Conservation (phyloP, 2,888 invertebrate genomes). For the Eurytoma californica region DNA sequence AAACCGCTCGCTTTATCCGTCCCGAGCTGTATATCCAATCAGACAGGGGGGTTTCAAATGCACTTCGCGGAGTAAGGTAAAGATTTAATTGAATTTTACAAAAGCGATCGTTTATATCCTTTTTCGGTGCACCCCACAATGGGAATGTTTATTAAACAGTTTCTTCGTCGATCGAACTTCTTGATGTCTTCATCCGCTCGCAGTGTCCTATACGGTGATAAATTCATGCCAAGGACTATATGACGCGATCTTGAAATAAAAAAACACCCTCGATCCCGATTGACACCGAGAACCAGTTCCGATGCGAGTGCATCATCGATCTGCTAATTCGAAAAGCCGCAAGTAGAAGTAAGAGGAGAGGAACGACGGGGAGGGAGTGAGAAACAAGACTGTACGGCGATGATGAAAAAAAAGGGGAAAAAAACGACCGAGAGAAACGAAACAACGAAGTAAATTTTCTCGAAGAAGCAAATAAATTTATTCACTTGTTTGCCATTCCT, state of each 20-base stretch:
- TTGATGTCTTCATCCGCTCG: no score
- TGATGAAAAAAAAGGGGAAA: conserved; percentile 9
- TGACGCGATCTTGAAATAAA: not conserved
- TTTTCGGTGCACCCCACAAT: no score
- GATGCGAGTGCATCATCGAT: not conserved
- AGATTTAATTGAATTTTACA: no score
- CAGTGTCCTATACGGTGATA: no score
- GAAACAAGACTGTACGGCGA: not conserved
- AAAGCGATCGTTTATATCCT: no score
- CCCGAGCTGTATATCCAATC: no score
- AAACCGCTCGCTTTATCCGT: no score
- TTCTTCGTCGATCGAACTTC: no score
- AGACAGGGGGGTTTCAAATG: no score
- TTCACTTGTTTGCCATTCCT: conserved; percentile 47
- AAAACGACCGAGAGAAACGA: not conserved
- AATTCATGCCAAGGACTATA: not conserved
- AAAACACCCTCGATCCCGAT: not conserved
- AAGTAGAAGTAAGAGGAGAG: not conserved
- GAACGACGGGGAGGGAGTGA: not conserved
- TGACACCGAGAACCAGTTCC: conserved; percentile 13
- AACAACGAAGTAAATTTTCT: conserved; percentile 5
- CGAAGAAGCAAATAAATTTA: conserved; percentile 43
- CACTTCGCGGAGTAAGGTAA: no score
- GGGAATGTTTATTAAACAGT: no score
- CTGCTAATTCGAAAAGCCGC: conserved; percentile 5